A percentile compares a stretch with the other conserved stretches of the same genome.
These are phyloP conservation scores for Piscicola geometra DNA, from an alignment of 2,888 invertebrate species.

Conservation along the genomic window DNA sequence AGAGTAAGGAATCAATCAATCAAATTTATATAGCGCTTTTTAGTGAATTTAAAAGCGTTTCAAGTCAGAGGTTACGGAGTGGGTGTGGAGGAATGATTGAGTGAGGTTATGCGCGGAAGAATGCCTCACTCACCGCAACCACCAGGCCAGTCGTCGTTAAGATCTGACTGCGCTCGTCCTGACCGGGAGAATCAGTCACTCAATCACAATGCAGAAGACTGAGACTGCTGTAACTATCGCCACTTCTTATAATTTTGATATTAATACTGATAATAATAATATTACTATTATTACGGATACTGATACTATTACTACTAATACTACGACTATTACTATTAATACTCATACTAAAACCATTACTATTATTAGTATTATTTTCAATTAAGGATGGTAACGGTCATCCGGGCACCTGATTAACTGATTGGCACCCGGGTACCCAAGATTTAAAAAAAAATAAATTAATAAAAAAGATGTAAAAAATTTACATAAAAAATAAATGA, in stretches of 20 bases:
- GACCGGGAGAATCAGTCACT: not conserved
- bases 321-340: no score
- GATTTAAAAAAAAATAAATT: no score
- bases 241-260: not conserved
- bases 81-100: not conserved
- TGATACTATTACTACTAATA: no score
- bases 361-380: no score
- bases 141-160: slow-evolving; percentile 42
- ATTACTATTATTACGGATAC: no score
- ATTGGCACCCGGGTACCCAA: no score
- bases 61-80: not conserved
- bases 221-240: not conserved
- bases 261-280: not conserved
- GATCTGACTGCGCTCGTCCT: slow-evolving; percentile 43
- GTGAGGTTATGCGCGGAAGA: not conserved
- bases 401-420: no score
- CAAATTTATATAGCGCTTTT: no score
- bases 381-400: no score
- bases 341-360: no score
- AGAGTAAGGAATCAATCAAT: not conserved
- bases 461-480: no score
- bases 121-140: slow-evolving; percentile 40
- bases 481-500: no score
- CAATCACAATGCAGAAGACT: not conserved
- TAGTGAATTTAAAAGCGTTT: not conserved